Base-by-base conservation (phyloP, 1,140 invertebrate genomes). In the Dinoponera quadriceps region DNA sequence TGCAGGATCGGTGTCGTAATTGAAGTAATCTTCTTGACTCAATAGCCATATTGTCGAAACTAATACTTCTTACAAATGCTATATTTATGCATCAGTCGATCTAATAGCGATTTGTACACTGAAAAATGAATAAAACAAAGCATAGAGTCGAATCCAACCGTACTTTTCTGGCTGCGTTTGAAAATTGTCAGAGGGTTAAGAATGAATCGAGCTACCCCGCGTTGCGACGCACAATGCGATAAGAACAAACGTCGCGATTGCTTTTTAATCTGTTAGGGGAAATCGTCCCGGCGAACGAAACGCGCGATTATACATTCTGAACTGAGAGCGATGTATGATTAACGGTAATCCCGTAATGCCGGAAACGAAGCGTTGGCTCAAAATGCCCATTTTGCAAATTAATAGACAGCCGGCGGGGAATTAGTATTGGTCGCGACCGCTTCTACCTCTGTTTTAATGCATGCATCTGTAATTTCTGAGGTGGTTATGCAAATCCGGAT, bases 401-500 rank as follows among this genome's bases (percentile, higher is more conserved):
- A 90, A 90, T 89, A 82, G 66, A 82, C 77, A 68, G 66, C 59
- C 72, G 60, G 33, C 38, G 38, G 83, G 84, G 72, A 78, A 91
- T 89, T 89, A 89, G 85, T 86, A 82, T 82, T 75, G 72, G 75
- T 54, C 69, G 81, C 65, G 84, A 84, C 82, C 68, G 63, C 48
- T 48, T 68, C 69, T 84, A 78, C 66, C 83, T n/a, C 38, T 9
- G 82, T 85, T 83, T 90, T 85, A 91, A 89, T 85, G 83, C 66
- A 80, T 84, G 69, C 62, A 72, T 88, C 82, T 90, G 88, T 86
- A 91, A 92, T 90, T 91, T 91, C 89, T 90, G 85, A 89, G 85
- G 85, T 90, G 84, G 86, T 91, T 91, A 91, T 92, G 91, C 87
- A 91, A 91, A 91, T 92, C 54, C 57, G 44, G 68, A 62, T 74